These are phyloP conservation scores for silkworm (Bombyx mori) DNA, from an alignment of 1,140 invertebrate genomes.

Conservation along the genomic window DNA sequence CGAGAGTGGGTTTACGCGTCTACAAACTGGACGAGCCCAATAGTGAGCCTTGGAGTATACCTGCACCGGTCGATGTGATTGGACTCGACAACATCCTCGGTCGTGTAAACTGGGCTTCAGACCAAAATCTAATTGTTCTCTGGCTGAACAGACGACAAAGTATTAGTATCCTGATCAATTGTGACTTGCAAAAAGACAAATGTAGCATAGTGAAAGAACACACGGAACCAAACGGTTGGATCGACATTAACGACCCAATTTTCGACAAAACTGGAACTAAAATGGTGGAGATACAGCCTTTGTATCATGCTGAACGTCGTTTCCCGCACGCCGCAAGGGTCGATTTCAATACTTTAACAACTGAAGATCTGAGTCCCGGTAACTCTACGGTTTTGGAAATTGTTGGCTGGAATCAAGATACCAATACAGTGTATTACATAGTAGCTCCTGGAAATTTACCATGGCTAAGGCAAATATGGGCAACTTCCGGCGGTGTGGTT, in stretches of 20 bases:
- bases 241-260: slow-evolving; percentile 50
- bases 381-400: slow-evolving; percentile 63
- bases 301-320: slow-evolving; percentile 38
- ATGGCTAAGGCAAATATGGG: slow-evolving; percentile 71
- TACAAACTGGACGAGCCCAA: slow-evolving; percentile 55
- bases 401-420: slow-evolving; percentile 62
- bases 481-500: slow-evolving; percentile 35
- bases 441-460: slow-evolving; percentile 59
- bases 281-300: slow-evolving; percentile 54
- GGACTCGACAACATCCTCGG: slow-evolving; percentile 69
- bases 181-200: slow-evolving; percentile 62
- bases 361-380: slow-evolving; percentile 76
- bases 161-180: slow-evolving; percentile 71
- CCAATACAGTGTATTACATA: slow-evolving; percentile 68
- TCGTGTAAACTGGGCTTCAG: slow-evolving; percentile 84
- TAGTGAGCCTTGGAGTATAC: slow-evolving; percentile 47
- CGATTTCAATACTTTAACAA: slow-evolving; percentile 39
- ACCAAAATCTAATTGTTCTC: slow-evolving; percentile 77
- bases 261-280: slow-evolving; percentile 62
- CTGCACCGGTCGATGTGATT: slow-evolving; percentile 67
- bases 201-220: slow-evolving; percentile 59
- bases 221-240: slow-evolving; percentile 60
- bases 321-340: slow-evolving; percentile 58
- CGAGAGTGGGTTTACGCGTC: slow-evolving; percentile 78
- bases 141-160: slow-evolving; percentile 94